These are phyloP conservation scores for Melinaea menophilus DNA, from an alignment of 2,888 invertebrate species.

Conservation along the genomic window DNA sequence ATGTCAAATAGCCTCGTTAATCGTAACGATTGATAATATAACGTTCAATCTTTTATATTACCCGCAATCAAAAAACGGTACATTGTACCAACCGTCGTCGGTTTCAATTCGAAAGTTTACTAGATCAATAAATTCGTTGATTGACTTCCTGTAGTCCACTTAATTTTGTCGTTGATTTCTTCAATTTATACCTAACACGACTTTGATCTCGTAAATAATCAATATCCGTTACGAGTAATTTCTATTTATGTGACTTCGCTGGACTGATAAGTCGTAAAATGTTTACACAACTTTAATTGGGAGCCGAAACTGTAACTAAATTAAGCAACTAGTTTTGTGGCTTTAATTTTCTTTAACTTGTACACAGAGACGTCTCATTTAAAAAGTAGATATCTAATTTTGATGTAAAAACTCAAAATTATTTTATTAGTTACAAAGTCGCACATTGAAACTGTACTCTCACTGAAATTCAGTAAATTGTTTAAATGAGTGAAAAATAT, in stretches of 20 bases:
- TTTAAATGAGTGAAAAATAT: too few relatives aligned
- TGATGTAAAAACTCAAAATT: too few relatives aligned
- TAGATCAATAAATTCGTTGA: slow-evolving; percentile 59
- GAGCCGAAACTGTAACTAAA: slow-evolving; percentile 17
- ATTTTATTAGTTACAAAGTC: too few relatives aligned
- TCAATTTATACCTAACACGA: slow-evolving; percentile 22
- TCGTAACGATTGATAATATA: slow-evolving; percentile 33
- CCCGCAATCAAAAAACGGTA: slow-evolving; percentile 39
- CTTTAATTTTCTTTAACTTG: slow-evolving; percentile 5
- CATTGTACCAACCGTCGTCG: slow-evolving; percentile 24
- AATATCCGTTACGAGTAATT: slow-evolving; percentile 30
- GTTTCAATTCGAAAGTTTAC: slow-evolving; percentile 49
- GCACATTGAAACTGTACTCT: too few relatives aligned
- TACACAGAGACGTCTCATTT: background rate
- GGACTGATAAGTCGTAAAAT: slow-evolving; percentile 26
- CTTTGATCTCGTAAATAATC: slow-evolving; percentile 33
- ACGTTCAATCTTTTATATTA: slow-evolving; percentile 41
- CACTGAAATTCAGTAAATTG: too few relatives aligned
- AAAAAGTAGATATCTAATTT: too few relatives aligned
- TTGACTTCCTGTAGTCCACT: slow-evolving; percentile 58
- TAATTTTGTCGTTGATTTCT: slow-evolving; percentile 37
- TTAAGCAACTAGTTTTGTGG: slow-evolving; percentile 13
- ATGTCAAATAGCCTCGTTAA: slow-evolving; percentile 29
- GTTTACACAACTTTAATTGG: slow-evolving; percentile 29
- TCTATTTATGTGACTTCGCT: slow-evolving; percentile 29